A percentile compares a stretch with the other conserved stretches of the same genome.
Evolutionary conservation across 2,797 vertebrate species (phyloP).

Genomic region (Argentina silus): DNA sequence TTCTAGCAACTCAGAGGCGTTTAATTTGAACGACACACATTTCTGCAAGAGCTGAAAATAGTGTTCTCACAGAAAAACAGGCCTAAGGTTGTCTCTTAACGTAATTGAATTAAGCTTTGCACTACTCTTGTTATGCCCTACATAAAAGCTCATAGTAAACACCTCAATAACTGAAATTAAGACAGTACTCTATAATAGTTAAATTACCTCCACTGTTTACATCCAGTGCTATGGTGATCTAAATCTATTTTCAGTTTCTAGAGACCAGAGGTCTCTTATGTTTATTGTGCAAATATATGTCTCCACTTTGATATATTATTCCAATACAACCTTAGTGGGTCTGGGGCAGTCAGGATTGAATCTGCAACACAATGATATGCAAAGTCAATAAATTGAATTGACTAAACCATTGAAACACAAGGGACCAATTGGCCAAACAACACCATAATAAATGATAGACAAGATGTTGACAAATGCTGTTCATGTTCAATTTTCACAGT

Average conservation of each 20-base stretch:
- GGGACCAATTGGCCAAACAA: conserved; percentile 68
- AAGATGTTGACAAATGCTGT: neutral
- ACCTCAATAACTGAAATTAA: conserved; percentile 94
- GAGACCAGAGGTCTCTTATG: neutral
- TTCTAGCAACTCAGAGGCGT: conserved; percentile 92
- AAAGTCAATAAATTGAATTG: conserved; percentile 75
- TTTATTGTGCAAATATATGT: conserved; percentile 7
- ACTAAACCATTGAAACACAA: conserved; percentile 70
- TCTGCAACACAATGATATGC: conserved; percentile 72
- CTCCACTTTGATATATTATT: conserved; percentile 54
- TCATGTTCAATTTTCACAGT: neutral
- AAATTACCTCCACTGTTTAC: conserved; percentile 79
- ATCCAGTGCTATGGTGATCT: conserved; percentile 54
- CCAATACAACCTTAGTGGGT: conserved; percentile 57
- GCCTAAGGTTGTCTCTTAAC: conserved; percentile 88
- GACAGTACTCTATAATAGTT: conserved; percentile 87
- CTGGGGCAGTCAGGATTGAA: conserved; percentile 55
- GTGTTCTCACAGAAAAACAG: conserved; percentile 83
- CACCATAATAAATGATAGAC: neutral
- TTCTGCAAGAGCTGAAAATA: conserved; percentile 87
- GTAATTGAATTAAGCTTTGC: conserved; percentile 88
- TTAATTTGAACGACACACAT: conserved; percentile 97
- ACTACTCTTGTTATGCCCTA: conserved; percentile 86
- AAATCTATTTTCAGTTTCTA: conserved; percentile 55
- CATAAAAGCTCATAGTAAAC: conserved; percentile 93